Base-by-base conservation (phyloP, 2,797 vertebrate species). In the Epinephelus awoara region DNA sequence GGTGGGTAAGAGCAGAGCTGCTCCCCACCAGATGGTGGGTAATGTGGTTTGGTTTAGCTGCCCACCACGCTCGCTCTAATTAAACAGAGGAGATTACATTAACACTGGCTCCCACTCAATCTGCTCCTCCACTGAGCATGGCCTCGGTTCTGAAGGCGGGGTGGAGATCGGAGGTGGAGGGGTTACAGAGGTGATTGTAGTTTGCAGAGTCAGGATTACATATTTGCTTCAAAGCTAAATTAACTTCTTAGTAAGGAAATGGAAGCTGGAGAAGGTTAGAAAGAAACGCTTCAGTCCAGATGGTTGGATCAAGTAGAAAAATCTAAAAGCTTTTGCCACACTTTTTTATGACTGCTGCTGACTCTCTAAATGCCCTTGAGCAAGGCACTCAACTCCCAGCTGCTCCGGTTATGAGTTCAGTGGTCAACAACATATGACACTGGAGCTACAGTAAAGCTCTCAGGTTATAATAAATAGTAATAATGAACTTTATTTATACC, bases 81-180 rank as follows among this genome's bases (percentile, higher is more conserved):
- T 95, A 94, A 94, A 94, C 93, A 89, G 90, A 90, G 89, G 85
- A 91, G 93, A 94, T 94, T 93, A 90, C 89, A 92, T 93, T 92
- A 92, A 82, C 88, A 75, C 80, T 52, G 81, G 78, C 90, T 91
- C 80, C 82, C 79, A 83, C 88, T 91, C 92, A 93, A 90, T 92
- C 93, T 90, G 92, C 83, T 86, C 81, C 84, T 88, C 85, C 79
- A 67, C 87, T 55, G 70, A 85, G 82, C 84, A 11, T 78, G 83
- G 75, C 79, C 77, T 67, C 72, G 71, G 6, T 77, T 68, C 81
- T 61, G 63, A 65, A 25, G 72, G 67, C 17, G 7, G 46, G 64
- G 66, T 52, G 47, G 72, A 38, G 66, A 67, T 64, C 55, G 19
- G 59, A 68, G 87, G 84, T 81, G 79, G 79, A 77, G 54, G 58